Evolutionary conservation across 2,797 vertebrate genomes (phyloP).

Genomic region (Peromyscus melanophrys): DNA sequence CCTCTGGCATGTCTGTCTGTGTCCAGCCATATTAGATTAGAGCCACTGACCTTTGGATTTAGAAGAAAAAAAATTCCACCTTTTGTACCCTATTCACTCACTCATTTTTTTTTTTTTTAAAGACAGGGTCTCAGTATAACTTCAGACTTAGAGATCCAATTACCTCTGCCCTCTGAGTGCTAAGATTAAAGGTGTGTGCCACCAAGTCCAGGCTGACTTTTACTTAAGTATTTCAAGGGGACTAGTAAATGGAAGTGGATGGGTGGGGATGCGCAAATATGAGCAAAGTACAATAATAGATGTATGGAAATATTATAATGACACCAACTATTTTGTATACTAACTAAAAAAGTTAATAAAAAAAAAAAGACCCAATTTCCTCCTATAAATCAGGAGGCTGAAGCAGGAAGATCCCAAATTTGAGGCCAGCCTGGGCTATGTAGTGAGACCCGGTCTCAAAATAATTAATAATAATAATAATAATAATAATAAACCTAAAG

Average conservation of each 20-base stretch:
- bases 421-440: neutral
- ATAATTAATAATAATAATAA: neutral
- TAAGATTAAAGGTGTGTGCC: neutral
- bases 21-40: neutral
- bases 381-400: neutral
- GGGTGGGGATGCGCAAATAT: neutral
- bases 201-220: neutral
- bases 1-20: neutral
- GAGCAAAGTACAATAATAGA: neutral
- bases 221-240: neutral
- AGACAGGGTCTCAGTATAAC: neutral
- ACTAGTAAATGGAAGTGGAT: neutral
- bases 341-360: neutral
- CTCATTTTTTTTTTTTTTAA: neutral
- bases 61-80: neutral
- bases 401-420: neutral
- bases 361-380: neutral
- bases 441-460: neutral
- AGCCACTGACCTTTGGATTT: neutral
- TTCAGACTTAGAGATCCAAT: neutral
- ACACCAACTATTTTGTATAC: too few relatives aligned
- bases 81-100: neutral
- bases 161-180: neutral
- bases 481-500: too few relatives aligned
- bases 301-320: too few relatives aligned